A percentile compares a stretch with the other conserved stretches of the same genome.
phyloP scores from a whole-genome alignment of 2,113 vertebrate genomes.

The Sminthopsis crassicaudata region DNA sequence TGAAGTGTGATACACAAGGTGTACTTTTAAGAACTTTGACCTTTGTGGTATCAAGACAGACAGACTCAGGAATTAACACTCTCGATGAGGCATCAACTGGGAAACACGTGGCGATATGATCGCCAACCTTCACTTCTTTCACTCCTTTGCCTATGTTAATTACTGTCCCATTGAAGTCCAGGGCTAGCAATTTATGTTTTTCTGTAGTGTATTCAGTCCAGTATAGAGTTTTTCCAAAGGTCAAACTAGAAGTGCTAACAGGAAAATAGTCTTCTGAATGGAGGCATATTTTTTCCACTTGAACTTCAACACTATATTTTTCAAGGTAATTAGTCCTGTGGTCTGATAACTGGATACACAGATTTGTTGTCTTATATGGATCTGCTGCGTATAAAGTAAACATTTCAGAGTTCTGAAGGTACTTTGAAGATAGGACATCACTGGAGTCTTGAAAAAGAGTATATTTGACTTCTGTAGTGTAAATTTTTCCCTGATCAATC shows the following conservation, averaged over 20 bases:
- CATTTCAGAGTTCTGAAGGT: slow-evolving; percentile 59
- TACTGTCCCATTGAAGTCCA: slow-evolving; percentile 90
- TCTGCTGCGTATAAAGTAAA: slow-evolving; percentile 86
- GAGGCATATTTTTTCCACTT: slow-evolving; percentile 85
- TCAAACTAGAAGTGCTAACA: slow-evolving; percentile 85
- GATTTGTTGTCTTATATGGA: slow-evolving; percentile 78
- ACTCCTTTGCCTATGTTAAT: slow-evolving; percentile 84
- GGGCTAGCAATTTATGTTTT: slow-evolving; percentile 85
- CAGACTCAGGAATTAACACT: slow-evolving; percentile 83
- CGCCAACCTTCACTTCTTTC: slow-evolving; percentile 85
- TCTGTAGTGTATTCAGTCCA: slow-evolving; percentile 84
- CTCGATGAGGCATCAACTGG: slow-evolving; percentile 83
- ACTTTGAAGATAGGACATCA: neutral
- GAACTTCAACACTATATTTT: slow-evolving; percentile 82
- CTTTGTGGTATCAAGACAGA: slow-evolving; percentile 84
- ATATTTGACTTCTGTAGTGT: slow-evolving; percentile 78
- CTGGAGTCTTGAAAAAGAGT: slow-evolving; percentile 73
- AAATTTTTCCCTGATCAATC: slow-evolving; percentile 85
- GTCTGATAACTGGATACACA: slow-evolving; percentile 80
- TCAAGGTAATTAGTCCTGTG: slow-evolving; percentile 45
- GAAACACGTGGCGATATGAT: slow-evolving; percentile 87
- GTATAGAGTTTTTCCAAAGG: slow-evolving; percentile 86
- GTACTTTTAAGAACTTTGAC: slow-evolving; percentile 83
- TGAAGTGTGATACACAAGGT: slow-evolving; percentile 89
- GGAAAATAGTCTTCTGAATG: slow-evolving; percentile 91